Evolutionary conservation across 2,888 invertebrate species (phyloP).

Genomic region (Zootermopsis nevadensis): DNA sequence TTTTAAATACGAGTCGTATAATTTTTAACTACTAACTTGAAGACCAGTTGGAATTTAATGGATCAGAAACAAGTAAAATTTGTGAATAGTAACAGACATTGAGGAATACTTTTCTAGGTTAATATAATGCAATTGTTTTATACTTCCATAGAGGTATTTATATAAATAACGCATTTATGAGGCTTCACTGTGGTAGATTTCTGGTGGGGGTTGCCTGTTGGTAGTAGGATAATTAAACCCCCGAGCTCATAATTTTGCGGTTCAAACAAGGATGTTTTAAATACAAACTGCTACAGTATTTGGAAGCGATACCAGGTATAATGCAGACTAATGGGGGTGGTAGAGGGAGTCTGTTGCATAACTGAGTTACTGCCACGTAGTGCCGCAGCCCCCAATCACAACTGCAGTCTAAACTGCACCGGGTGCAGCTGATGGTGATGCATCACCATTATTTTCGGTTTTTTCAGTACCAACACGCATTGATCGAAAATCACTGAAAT

Average conservation of each 20-base stretch:
- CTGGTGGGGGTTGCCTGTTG: slow-evolving; percentile 16
- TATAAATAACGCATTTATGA: slow-evolving; percentile 38
- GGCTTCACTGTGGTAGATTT: not conserved
- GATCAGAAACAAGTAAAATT: not conserved
- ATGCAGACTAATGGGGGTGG: slow-evolving; percentile 49
- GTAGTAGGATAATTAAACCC: slow-evolving; percentile 52
- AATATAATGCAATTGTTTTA: not conserved
- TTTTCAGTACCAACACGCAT: not conserved
- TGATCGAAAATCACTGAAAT: too few relatives aligned
- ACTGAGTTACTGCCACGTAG: slow-evolving; percentile 46
- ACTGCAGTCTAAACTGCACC: slow-evolving; percentile 26
- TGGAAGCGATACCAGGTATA: slow-evolving; percentile 50
- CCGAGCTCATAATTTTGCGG: slow-evolving; percentile 53
- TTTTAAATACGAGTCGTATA: too few relatives aligned
- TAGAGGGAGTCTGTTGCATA: slow-evolving; percentile 19
- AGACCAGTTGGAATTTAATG: too few relatives aligned
- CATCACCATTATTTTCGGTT: not conserved
- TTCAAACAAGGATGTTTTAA: slow-evolving; percentile 47
- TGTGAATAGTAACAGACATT: not conserved
- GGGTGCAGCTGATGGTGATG: slow-evolving; percentile 16
- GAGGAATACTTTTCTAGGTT: not conserved
- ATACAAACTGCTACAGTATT: slow-evolving; percentile 42
- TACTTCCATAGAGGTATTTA: slow-evolving; percentile 19
- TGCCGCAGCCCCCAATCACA: slow-evolving; percentile 17
- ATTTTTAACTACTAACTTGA: too few relatives aligned